Evolutionary conservation across 2,797 vertebrate genomes (phyloP).

Genomic region (Sus cebifrons): DNA sequence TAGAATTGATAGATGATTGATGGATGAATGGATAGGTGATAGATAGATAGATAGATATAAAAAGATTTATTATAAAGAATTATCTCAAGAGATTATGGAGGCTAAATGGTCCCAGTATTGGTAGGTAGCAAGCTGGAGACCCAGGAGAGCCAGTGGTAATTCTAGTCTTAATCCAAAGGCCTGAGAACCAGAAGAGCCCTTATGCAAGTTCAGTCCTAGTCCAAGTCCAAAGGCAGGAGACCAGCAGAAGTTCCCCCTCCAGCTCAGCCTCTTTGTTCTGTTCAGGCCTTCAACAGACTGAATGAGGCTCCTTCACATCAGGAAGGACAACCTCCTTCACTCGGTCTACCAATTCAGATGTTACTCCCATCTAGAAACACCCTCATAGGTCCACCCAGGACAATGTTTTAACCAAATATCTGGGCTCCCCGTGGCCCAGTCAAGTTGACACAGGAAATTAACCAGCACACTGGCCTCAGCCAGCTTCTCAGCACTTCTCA

Average conservation of each 20-base stretch:
- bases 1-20: background rate
- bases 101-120: background rate
- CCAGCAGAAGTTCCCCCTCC: background rate
- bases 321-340: background rate
- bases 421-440: background rate
- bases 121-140: background rate
- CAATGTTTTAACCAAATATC: background rate
- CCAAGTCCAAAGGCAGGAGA: background rate
- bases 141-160: background rate
- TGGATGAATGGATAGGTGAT: too few relatives aligned
- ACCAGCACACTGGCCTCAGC: background rate
- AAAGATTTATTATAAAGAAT: slow-evolving; percentile 41
- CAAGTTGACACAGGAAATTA: background rate
- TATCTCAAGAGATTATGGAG: background rate
- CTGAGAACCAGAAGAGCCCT: background rate
- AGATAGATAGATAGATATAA: background rate
- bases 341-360: background rate
- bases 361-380: background rate
- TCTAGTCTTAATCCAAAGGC: background rate
- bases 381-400: background rate
- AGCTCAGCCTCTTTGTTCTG: background rate
- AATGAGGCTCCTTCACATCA: background rate
- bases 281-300: background rate
- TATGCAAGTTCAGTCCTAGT: background rate
- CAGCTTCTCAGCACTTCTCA: background rate